Evolutionary conservation across 2,113 vertebrate genomes (phyloP).

Genomic region (Brachyhypopomus occidentalis): DNA sequence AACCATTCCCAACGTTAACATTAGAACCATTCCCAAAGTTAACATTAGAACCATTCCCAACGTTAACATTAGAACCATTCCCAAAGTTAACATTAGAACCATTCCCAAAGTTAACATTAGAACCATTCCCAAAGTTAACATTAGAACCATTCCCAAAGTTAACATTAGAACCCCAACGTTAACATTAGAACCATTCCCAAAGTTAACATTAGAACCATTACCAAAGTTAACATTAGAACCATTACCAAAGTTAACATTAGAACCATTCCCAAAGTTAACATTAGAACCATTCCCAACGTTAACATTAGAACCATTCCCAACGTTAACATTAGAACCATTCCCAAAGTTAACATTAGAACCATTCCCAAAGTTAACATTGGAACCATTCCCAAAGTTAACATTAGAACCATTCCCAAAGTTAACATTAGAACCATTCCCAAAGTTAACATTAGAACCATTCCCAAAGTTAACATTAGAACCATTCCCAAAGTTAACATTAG

Average conservation of each 20-base stretch:
- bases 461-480: constrained; percentile 42
- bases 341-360: constrained; percentile 30
- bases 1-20: constrained; percentile 45
- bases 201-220: too few relatives aligned
- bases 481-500: constrained; percentile 44
- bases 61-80: constrained; percentile 50
- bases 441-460: constrained; percentile 45
- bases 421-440: not conserved
- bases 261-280: constrained; percentile 27
- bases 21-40: constrained; percentile 26
- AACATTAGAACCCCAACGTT: too few relatives aligned
- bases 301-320: not conserved
- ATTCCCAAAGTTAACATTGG: constrained; percentile 44
- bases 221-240: constrained; percentile 31
- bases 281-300: constrained; percentile 47
- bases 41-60: not conserved
- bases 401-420: constrained; percentile 25
- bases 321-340: constrained; percentile 9
- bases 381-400: too few relatives aligned
- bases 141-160: too few relatives aligned
- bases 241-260: constrained; percentile 46
- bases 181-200: too few relatives aligned
- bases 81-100: too few relatives aligned
- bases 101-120: too few relatives aligned
- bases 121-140: constrained; percentile 52